These are phyloP conservation scores for Penaeus monodon DNA, from an alignment of 2,888 invertebrate genomes.

Conservation along the genomic window DNA sequence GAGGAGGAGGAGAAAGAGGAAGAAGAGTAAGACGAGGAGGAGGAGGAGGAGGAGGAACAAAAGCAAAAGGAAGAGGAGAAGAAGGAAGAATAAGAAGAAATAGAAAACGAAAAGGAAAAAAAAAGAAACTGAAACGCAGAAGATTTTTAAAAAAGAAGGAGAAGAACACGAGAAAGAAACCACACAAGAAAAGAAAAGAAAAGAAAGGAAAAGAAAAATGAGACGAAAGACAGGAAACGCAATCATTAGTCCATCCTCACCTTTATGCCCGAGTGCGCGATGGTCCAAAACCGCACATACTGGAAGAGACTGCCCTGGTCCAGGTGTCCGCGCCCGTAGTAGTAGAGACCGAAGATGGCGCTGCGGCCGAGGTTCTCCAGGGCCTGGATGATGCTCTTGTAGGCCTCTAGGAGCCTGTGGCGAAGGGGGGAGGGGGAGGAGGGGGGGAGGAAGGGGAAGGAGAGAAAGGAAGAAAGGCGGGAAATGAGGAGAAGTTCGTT, in stretches of 20 bases:
- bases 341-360: constrained; percentile 45
- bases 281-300: constrained; percentile 40
- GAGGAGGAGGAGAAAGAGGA: no score
- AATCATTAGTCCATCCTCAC: neutral
- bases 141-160: no score
- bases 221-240: neutral
- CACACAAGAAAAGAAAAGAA: neutral
- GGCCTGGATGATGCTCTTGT: constrained; percentile 51
- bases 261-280: constrained; percentile 34
- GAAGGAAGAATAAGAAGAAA: no score
- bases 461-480: neutral
- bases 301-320: constrained; percentile 40
- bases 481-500: neutral
- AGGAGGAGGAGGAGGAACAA: no score
- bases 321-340: constrained; percentile 47
- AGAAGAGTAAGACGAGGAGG: no score
- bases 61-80: no score
- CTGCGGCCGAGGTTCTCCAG: constrained; percentile 46
- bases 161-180: no score
- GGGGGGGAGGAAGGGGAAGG: neutral
- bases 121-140: no score
- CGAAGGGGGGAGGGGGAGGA: no score
- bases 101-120: no score
- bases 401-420: constrained; percentile 39
- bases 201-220: neutral